Base-by-base conservation (phyloP, 2,797 vertebrate species). In the Mallotus villosus region DNA sequence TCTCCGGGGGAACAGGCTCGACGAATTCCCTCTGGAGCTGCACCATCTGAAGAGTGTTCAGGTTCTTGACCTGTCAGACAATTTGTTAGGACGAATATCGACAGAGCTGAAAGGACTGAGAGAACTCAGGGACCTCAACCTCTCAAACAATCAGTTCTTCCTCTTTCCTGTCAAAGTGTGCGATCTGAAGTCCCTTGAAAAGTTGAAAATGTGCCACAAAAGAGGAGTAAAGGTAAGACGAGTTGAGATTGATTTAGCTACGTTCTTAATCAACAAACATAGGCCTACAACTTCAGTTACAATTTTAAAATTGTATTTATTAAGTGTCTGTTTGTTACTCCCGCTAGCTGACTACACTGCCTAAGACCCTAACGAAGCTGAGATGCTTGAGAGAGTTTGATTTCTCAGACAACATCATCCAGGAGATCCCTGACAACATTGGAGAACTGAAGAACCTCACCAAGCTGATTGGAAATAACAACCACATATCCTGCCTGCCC, bases 61-160 rank as follows among this genome's bases (percentile, higher is more conserved):
- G 34, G 58, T 61, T 21, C 68, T 70, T 9, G 60, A 70, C 27
- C 37, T 70, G 22, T 70, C 68, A 25, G 68, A 70, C 37, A 70
- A 70, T 46, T 32, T 25, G 21, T 19, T 70, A 24, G 58, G 34
- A 49, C 37, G 21, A 58, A 41, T 70, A 37, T 61, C 58, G 11
- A 32, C 58, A 19, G 16, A 70, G 16, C 34, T 51, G 34, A 19
- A 55, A 49, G 27, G 68, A 41, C 68, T 70, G 3, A 61, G 60
- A 21, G 57, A 70, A 7, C 68, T 70, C 7, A 70, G 41, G 24
- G 58, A 70, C 37, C 58, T 70, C 37, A 70, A 62, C 21, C 68
- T 70, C 2, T 61, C 68, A 53, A 70, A 25, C 34, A 70, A 70
- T 41, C 68, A 70, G 57, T 70, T 62, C 16, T 27, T 24, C 22